Base-by-base conservation (phyloP, 1,140 invertebrate genomes). In the Lepeophtheirus salmonis region DNA sequence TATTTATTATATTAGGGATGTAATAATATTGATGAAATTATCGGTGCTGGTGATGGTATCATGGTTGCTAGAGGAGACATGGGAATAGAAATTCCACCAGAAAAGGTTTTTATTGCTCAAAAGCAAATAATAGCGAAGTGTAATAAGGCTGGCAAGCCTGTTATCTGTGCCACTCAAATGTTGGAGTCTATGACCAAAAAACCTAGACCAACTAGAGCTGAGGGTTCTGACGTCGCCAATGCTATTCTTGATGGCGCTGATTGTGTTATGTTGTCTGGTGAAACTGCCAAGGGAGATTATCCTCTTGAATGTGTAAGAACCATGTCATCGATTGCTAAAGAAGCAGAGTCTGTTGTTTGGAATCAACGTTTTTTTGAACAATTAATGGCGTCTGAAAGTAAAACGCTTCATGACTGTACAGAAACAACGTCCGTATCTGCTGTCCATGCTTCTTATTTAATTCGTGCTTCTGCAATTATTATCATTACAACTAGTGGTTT, bases 231-330 rank as follows among this genome's bases (percentile, higher is more conserved):
- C 74, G 92, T 97, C 0, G 94, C 92, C 41, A 98, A 98, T 73
- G 94, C 94, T 2, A 83, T 97, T 65, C 73, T 97, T 10, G 94
- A 98, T 75, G 94, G 94, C 16, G 90, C 92, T 30, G 94, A 97
- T 70, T 96, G 91, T 72, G 90, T 97, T n/a, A 97, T 97, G 91
- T 75, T 97, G 67, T 95, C 89, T 1, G 92, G 92, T n/a, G 94
- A 98, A 74, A 97, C 92, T 0, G 92, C 94, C 50, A 96, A 97
- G 75, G 92, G 92, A 64, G 84, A 90, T 64, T 97, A 95, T 71
- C 92, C 92, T 0, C 68, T 91, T 52, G 86, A 90, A 67, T 89
- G 87, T 69, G 89, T 98, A 6, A 76, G 79, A 56, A 92, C 87
- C 52, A 97, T 97, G 92, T 86, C 89, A 57, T 87, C 86, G 67